A percentile compares a stretch with the other conserved stretches of the same genome.
phyloP scores from a whole-genome alignment of 1,140 invertebrate species.

The Olivierus martensii region DNA sequence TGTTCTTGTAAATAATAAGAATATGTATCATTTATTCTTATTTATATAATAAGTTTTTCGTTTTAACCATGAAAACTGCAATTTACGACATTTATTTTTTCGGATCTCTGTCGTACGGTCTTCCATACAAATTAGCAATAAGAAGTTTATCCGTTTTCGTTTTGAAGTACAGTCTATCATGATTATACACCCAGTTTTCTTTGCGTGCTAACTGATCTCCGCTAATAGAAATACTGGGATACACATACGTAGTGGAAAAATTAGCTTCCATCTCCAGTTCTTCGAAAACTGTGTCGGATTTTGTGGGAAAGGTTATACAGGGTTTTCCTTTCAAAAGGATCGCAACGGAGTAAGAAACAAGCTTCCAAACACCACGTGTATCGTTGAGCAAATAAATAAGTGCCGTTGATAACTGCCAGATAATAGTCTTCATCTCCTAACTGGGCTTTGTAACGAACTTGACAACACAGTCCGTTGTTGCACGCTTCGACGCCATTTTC shows the following conservation, averaged over 20 bases:
- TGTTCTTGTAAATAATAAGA: too few species aligned
- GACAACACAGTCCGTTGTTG: slow-evolving; percentile 14
- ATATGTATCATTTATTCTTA: too few species aligned
- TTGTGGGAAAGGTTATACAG: slow-evolving; percentile 3
- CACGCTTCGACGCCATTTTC: slow-evolving; percentile 4
- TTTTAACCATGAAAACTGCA: too few species aligned
- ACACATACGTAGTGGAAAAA: slow-evolving; percentile 1
- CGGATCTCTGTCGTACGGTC: too few species aligned
- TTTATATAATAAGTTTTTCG: too few species aligned
- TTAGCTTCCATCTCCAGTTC: neutral
- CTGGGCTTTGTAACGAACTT: slow-evolving; percentile 4
- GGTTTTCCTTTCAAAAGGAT: neutral
- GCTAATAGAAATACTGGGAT: neutral
- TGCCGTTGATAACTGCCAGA: neutral
- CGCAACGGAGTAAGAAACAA: slow-evolving; percentile 5
- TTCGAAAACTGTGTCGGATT: neutral
- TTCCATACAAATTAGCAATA: too few species aligned
- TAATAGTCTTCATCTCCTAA: slow-evolving; percentile 3
- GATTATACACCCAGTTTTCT: neutral
- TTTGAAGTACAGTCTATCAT: too few species aligned
- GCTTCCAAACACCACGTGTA: slow-evolving; percentile 4
- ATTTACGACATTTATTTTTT: too few species aligned
- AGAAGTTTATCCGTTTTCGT: too few species aligned
- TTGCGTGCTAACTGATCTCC: neutral
- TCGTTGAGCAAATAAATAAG: neutral